Evolutionary conservation across 2,888 invertebrate species (phyloP).

Genomic region (Nephrotoma flavescens): DNA sequence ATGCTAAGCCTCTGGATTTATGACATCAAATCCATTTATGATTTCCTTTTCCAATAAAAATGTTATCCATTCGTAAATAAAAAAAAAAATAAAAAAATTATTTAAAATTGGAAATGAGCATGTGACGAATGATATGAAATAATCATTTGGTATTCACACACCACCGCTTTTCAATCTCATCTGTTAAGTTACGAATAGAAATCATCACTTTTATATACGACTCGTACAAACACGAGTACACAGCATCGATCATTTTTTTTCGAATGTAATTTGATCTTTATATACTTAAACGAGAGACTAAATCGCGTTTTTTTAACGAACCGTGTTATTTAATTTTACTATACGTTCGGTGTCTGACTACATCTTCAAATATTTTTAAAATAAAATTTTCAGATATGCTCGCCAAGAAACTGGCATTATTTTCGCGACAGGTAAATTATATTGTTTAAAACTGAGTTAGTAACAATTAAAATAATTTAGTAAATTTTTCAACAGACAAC

Average conservation of each 20-base stretch:
- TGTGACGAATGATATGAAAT: not conserved
- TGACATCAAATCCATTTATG: not conserved
- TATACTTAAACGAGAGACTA: not conserved
- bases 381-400: not conserved
- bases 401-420: not conserved
- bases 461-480: not conserved
- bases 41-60: not conserved
- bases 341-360: not conserved
- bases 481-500: not conserved
- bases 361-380: not conserved
- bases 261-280: not conserved
- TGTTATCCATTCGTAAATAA: not conserved
- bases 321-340: not conserved
- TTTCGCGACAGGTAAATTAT: not conserved
- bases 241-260: not conserved
- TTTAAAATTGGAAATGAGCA: not conserved
- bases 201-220: not conserved
- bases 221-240: not conserved
- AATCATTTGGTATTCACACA: not conserved
- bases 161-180: not conserved
- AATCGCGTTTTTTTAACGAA: not conserved
- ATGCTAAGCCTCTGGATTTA: not conserved
- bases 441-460: not conserved
- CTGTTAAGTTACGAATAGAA: not conserved
- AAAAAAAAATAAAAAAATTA: too few species aligned